Conservation (phyloP, 2,113 vertebrate genomes). For the Lagenorhynchus albirostris region DNA sequence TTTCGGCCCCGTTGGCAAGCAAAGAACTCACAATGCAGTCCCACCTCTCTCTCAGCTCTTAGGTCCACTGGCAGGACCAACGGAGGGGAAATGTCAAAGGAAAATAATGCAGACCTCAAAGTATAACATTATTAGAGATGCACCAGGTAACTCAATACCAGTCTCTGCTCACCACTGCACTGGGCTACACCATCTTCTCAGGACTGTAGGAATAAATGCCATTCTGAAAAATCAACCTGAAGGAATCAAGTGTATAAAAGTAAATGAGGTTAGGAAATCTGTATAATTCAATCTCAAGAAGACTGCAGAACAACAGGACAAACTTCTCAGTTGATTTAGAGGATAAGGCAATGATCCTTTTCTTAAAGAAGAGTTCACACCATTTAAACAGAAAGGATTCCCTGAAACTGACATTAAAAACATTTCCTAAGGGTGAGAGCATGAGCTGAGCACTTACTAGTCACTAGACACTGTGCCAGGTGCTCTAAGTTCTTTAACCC, state of each 20-base stretch:
- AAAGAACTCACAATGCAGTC: not conserved
- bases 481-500: not conserved
- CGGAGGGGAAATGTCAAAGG: not conserved
- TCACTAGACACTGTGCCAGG: not conserved
- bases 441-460: not conserved
- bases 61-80: not conserved
- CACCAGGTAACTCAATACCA: not conserved
- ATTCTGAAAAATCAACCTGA: not conserved
- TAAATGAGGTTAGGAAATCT: not conserved
- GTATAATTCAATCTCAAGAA: not conserved
- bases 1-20: not conserved
- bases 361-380: not conserved
- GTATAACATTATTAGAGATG: not conserved
- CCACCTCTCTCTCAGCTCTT: not conserved
- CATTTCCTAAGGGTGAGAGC: not conserved
- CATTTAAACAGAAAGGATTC: not conserved
- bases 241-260: not conserved
- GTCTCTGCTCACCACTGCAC: not conserved
- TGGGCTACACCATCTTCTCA: not conserved
- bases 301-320: not conserved
- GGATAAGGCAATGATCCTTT: not conserved
- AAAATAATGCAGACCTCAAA: not conserved
- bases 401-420: not conserved
- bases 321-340: not conserved
- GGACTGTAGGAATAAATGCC: not conserved